Evolutionary conservation across 1,140 invertebrate genomes (phyloP), one percentile per base, ranked within the genome.

Genomic region (Drosophila rhopaloa): DNA sequence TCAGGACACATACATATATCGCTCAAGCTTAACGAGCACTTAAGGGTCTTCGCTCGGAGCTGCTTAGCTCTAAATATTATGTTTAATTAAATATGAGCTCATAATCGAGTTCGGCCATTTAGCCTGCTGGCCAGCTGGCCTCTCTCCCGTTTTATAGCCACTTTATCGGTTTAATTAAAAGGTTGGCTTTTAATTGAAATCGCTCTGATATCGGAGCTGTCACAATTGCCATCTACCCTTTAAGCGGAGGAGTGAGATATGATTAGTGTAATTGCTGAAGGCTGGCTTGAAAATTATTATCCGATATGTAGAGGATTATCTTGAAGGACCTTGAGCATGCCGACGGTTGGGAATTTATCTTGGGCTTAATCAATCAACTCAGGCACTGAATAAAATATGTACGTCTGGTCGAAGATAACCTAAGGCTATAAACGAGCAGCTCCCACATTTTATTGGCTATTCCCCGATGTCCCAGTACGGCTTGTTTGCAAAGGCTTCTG

Each of bases 91-190:
- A 75, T 79, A 83, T 76, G 71, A 76, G 71, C 79, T 76, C 72
- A 83, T 86, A 88, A 79, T 76, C 79, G 71, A 48, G 44, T 62
- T 59, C 24, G 29, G 47, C 50, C 43, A 57, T 14, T 40, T 13
- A 9, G 16, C 38, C 51, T 38, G 51, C 38, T 47, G 53, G 53
- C 57, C 38, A 53, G 13, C 40, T 56, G 46, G 40, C 54, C 24
- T 37, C 19, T 55, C 43, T 10, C 5, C 58, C 8, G 7, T 43
- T 66, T 79, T 79, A 88, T 86, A 50, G 59, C 56, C 56, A 80
- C 76, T 76, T 83, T 83, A 83, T 77, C 79, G 62, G 55, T 54
- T 86, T 88, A 86, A 86, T 86, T 86, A 86, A 88, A 86, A 73
- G 67, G 54, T 66, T 66, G 59, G 43, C 50, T 54, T 67, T 79